phyloP scores from a whole-genome alignment of 1,140 invertebrate genomes.

The Belonocnema kinseyi region DNA sequence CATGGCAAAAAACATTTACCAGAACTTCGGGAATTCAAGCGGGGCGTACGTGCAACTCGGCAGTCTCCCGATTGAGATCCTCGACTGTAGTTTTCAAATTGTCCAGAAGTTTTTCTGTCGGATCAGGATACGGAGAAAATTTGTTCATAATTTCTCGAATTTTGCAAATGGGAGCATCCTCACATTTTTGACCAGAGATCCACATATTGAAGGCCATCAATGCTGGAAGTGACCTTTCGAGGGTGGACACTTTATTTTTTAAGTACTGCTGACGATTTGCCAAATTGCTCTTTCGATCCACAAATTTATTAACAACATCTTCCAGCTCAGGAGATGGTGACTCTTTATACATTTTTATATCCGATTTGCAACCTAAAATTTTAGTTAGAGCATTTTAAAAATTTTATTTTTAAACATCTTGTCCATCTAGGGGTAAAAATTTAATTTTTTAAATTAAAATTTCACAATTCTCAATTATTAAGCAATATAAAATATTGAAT shows the following conservation, averaged over 20 bases:
- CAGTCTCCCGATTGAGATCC: slow-evolving; percentile 56
- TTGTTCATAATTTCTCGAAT: slow-evolving; percentile 61
- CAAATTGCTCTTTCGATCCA: slow-evolving; percentile 58
- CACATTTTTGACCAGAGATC: slow-evolving; percentile 39
- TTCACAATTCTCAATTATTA: no score
- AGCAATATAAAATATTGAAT: no score
- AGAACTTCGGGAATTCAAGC: slow-evolving; percentile 24
- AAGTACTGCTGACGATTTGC: slow-evolving; percentile 55
- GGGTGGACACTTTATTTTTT: slow-evolving; percentile 58
- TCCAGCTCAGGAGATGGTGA: slow-evolving; percentile 32
- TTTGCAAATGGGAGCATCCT: slow-evolving; percentile 55
- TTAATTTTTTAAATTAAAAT: background rate
- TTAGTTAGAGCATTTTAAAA: background rate
- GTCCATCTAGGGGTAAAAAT: background rate
- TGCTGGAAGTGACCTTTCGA: slow-evolving; percentile 68
- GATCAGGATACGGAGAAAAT: slow-evolving; percentile 56
- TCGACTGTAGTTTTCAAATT: slow-evolving; percentile 49
- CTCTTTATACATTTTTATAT: background rate
- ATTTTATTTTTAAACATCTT: background rate
- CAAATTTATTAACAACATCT: slow-evolving; percentile 50
- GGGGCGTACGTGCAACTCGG: slow-evolving; percentile 68
- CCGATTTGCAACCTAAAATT: background rate
- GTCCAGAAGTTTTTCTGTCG: slow-evolving; percentile 58
- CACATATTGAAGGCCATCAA: slow-evolving; percentile 61
- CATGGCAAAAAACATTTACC: slow-evolving; percentile 26